A percentile compares a stretch with the other conserved stretches of the same genome.
Conservation (phyloP, 2,888 invertebrate genomes). For the Volucella inanis region DNA sequence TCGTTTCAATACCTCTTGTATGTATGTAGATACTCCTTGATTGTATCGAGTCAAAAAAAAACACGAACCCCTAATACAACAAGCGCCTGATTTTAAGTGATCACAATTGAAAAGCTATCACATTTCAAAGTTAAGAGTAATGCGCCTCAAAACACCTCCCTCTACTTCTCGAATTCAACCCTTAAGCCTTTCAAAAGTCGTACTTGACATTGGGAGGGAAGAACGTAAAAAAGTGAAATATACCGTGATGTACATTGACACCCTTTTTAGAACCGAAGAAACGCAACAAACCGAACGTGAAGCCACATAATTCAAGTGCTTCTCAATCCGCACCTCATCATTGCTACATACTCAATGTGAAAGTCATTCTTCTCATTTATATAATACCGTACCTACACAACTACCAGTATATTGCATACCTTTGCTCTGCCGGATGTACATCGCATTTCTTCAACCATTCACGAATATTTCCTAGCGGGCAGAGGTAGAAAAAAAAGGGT, state of each 20-base stretch:
- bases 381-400: slow-evolving; percentile 25
- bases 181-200: slow-evolving; percentile 17
- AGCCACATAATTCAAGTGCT: slow-evolving; percentile 72
- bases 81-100: no score
- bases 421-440: slow-evolving; percentile 54
- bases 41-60: no score
- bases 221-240: not conserved
- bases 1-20: no score
- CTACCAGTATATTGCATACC: slow-evolving; percentile 23
- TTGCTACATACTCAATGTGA: slow-evolving; percentile 65
- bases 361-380: slow-evolving; percentile 55
- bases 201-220: slow-evolving; percentile 54
- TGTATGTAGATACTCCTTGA: no score
- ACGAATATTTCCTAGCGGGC: not conserved
- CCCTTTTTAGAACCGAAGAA: slow-evolving; percentile 42
- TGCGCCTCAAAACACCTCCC: slow-evolving; percentile 1
- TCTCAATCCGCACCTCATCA: slow-evolving; percentile 55
- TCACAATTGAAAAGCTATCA: not conserved
- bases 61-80: no score
- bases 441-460: slow-evolving; percentile 17
- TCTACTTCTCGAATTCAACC: not conserved
- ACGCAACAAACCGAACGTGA: slow-evolving; percentile 62
- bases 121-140: slow-evolving; percentile 4
- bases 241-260: slow-evolving; percentile 35
- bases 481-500: slow-evolving; percentile 35